These are phyloP conservation scores for Drosophila repleta DNA, from an alignment of 1,140 invertebrate genomes.

Conservation along the genomic window DNA sequence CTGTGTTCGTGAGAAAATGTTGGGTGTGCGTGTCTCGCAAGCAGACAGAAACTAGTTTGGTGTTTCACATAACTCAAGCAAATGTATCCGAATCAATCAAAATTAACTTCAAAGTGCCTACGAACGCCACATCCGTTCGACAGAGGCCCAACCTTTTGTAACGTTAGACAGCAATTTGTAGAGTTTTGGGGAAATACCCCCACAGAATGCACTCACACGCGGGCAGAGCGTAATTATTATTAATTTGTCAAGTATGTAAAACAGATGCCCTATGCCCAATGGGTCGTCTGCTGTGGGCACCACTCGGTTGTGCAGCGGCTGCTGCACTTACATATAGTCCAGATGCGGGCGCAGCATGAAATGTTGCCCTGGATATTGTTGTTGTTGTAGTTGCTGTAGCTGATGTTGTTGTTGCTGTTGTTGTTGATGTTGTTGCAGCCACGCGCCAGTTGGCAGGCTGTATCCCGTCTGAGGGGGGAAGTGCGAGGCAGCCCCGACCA, in stretches of 20 bases:
- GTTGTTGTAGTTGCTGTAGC: slow-evolving; percentile 14
- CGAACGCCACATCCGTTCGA: slow-evolving; percentile 2
- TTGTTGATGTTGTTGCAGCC: slow-evolving; percentile 50
- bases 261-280: slow-evolving; percentile 65
- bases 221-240: slow-evolving; percentile 73
- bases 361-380: slow-evolving; percentile 2
- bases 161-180: slow-evolving; percentile 35
- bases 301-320: not conserved
- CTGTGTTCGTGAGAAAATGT: slow-evolving; percentile 16
- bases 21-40: not conserved
- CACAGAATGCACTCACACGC: slow-evolving; percentile 32
- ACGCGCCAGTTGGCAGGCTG: slow-evolving; percentile 47
- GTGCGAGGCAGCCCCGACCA: slow-evolving; percentile 35
- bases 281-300: slow-evolving; percentile 19
- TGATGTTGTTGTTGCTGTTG: slow-evolving; percentile 24
- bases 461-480: slow-evolving; percentile 18
- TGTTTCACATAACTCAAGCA: slow-evolving; percentile 39
- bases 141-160: slow-evolving; percentile 1
- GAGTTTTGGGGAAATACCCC: slow-evolving; percentile 21
- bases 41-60: slow-evolving; percentile 1
- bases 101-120: slow-evolving; percentile 38
- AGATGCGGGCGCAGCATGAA: slow-evolving; percentile 59
- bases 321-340: slow-evolving; percentile 33
- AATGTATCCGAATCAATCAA: slow-evolving; percentile 67
- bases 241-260: slow-evolving; percentile 81